phyloP scores from a whole-genome alignment of 2,113 vertebrate species.

The Uria aalge region DNA sequence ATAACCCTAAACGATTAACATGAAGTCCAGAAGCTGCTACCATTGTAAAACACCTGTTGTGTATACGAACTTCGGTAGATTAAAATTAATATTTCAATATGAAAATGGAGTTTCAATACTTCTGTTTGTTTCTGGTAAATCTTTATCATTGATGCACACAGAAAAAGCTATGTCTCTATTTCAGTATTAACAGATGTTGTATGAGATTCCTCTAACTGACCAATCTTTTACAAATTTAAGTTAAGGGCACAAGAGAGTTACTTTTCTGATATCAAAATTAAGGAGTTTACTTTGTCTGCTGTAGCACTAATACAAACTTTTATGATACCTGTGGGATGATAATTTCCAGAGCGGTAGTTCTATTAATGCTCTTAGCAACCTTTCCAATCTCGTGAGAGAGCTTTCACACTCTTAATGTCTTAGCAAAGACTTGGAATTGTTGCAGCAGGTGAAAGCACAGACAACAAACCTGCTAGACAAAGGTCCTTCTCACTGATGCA shows the following conservation, averaged over 20 bases:
- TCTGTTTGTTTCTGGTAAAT: neutral
- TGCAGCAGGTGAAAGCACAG: neutral
- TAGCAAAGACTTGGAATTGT: neutral
- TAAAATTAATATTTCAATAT: neutral
- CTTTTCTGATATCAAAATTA: neutral
- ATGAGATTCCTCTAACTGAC: neutral
- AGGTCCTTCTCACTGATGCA: neutral
- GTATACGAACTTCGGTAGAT: neutral
- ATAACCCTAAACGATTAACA: neutral
- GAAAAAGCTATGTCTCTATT: neutral
- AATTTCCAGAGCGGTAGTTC: neutral
- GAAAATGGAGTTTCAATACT: neutral
- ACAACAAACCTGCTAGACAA: neutral
- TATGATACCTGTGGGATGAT: neutral
- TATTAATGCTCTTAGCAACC: neutral
- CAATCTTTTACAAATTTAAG: neutral
- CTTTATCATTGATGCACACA: neutral
- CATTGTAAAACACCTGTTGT: neutral
- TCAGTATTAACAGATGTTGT: fast-evolving
- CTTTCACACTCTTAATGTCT: neutral
- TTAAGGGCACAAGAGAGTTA: neutral
- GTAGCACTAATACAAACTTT: neutral
- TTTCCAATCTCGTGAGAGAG: neutral
- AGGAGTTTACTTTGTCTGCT: neutral
- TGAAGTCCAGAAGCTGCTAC: neutral